These are phyloP conservation scores for Caenorhabditis sp. DNA, from an alignment of 2,888 invertebrate species.

Conservation along the genomic window DNA sequence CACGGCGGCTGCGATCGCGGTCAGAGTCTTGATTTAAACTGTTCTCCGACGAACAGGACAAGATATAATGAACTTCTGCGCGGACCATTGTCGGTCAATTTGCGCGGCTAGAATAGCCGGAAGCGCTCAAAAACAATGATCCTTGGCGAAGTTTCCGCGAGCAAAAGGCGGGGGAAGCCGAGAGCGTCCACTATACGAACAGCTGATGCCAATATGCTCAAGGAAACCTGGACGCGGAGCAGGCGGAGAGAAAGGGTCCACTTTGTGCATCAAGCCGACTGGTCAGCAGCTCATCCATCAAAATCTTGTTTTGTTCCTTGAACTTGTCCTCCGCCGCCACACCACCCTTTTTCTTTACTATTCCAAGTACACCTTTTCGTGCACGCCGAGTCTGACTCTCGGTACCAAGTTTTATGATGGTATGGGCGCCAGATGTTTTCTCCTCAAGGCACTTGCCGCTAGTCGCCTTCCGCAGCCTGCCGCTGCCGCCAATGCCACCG, in stretches of 20 bases:
- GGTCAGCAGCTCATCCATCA: conserved; percentile 56
- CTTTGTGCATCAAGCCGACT: conserved; percentile 35
- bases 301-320: conserved; percentile 50
- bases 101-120: too few relatives aligned
- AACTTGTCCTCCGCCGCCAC: conserved; percentile 37
- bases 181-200: conserved; percentile 66
- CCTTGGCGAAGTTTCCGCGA: background rate
- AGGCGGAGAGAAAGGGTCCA: conserved; percentile 21
- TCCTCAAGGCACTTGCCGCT: too few relatives aligned
- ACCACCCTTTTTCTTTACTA: conserved; percentile 1
- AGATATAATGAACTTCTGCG: too few relatives aligned
- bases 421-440: conserved; percentile 46
- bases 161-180: conserved; percentile 40
- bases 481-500: background rate
- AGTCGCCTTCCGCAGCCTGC: background rate
- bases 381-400: background rate
- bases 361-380: background rate
- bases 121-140: conserved; percentile 42
- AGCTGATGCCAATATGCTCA: conserved; percentile 59
- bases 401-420: conserved; percentile 33
- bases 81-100: too few relatives aligned
- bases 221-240: conserved; percentile 34
- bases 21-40: too few relatives aligned
- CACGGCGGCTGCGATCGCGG: conserved; percentile 9
- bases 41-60: too few relatives aligned